Evolutionary conservation across 2,113 vertebrate species (phyloP).

Genomic region (Paradisaea rubra): DNA sequence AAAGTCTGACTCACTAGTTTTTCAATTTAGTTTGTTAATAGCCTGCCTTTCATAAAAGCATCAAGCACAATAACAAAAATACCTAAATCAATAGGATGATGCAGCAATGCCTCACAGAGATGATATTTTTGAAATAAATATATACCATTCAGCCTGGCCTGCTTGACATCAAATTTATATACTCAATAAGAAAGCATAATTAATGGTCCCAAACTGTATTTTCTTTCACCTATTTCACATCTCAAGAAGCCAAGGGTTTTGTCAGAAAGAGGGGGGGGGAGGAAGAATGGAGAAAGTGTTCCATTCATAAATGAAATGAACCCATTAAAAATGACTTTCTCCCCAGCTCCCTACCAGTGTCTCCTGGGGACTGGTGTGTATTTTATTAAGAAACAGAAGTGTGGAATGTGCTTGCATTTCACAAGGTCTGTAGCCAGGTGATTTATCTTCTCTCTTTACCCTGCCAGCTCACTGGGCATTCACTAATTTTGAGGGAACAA

Average conservation of each 20-base stretch:
- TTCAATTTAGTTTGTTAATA: constrained; percentile 82
- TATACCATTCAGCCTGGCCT: constrained; percentile 65
- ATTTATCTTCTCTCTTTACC: constrained; percentile 6
- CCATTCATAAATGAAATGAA: constrained; percentile 59
- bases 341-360: not conserved
- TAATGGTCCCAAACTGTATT: constrained; percentile 71
- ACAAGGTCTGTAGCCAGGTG: not conserved
- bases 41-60: constrained; percentile 77
- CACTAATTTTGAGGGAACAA: constrained; percentile 8
- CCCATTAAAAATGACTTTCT: constrained; percentile 34
- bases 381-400: constrained; percentile 49
- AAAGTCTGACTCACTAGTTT: constrained; percentile 75
- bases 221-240: constrained; percentile 70
- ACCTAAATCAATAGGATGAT: constrained; percentile 78
- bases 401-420: not conserved
- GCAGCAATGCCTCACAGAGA: constrained; percentile 69
- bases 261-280: not conserved
- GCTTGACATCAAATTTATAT: constrained; percentile 77
- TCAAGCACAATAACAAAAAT: constrained; percentile 76
- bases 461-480: accelerated
- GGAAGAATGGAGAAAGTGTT: constrained; percentile 23
- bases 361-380: not conserved
- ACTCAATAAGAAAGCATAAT: constrained; percentile 77
- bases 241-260: constrained; percentile 56
- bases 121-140: constrained; percentile 79